These are phyloP conservation scores for Dolichotis patagonum DNA, from an alignment of 2,113 vertebrate genomes.

Conservation along the genomic window DNA sequence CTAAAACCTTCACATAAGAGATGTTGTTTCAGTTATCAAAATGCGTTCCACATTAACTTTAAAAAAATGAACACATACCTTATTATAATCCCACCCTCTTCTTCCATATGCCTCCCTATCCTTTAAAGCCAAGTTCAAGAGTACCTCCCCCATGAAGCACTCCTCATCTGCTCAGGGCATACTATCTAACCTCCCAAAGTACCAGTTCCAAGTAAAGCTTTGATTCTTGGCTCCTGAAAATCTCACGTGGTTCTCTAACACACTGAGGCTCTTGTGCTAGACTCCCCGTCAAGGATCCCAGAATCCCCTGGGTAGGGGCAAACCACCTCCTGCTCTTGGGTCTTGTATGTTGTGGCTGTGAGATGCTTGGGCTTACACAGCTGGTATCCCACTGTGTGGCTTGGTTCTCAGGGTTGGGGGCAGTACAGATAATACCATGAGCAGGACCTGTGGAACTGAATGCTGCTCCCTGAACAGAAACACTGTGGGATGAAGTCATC, in stretches of 20 bases:
- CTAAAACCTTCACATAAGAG: background rate
- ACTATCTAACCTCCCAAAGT: background rate
- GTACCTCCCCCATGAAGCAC: background rate
- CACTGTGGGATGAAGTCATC: background rate
- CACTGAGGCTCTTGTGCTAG: background rate
- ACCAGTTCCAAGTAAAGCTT: background rate
- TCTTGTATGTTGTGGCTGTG: background rate
- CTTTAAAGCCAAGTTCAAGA: background rate
- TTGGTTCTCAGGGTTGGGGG: background rate
- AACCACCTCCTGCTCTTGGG: background rate
- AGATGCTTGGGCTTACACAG: background rate
- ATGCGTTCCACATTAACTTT: background rate
- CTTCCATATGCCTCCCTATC: background rate
- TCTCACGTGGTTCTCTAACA: background rate
- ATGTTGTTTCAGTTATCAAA: background rate
- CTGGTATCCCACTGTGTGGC: too few species aligned
- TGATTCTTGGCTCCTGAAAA: constrained; percentile 6
- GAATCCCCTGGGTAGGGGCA: background rate
- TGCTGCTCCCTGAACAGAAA: background rate
- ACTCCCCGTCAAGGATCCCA: background rate
- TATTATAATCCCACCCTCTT: background rate
- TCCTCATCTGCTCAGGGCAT: background rate
- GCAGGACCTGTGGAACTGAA: background rate
- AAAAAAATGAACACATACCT: background rate
- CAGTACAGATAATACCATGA: background rate